Percentiles rank a stretch among this genome's conserved stretches.
Evolutionary conservation across 2,113 vertebrate genomes (phyloP).

Genomic region (Anguilla japonica): DNA sequence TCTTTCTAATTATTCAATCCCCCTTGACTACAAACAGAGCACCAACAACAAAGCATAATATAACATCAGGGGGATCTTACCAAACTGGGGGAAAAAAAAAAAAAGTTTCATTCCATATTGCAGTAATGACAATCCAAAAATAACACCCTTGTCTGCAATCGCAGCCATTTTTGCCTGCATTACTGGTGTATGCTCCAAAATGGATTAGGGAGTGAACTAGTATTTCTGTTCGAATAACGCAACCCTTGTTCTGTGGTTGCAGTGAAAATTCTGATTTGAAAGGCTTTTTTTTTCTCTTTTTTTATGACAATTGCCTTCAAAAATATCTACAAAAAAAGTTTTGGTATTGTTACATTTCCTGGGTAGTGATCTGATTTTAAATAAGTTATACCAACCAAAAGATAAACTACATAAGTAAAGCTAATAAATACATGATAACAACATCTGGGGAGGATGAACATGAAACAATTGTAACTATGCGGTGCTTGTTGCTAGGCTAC

Average conservation of each 20-base stretch:
- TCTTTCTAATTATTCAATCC: conserved; percentile 26
- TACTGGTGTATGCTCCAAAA: neutral
- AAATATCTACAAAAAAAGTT: too few relatives aligned
- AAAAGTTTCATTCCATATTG: neutral
- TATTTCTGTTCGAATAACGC: too few relatives aligned
- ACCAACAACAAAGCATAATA: neutral
- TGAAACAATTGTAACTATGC: neutral
- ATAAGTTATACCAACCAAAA: neutral
- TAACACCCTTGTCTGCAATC: neutral
- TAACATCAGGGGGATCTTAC: conserved; percentile 4
- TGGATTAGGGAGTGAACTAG: neutral
- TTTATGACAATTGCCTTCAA: too few relatives aligned
- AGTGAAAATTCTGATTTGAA: too few relatives aligned
- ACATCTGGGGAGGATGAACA: neutral
- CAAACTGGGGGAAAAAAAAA: neutral
- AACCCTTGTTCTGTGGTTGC: too few relatives aligned
- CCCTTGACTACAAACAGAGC: neutral
- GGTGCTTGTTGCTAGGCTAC: neutral
- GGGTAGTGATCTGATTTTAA: neutral
- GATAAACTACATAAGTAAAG: neutral
- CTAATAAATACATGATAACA: neutral
- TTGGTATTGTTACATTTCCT: neutral
- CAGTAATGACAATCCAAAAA: neutral
- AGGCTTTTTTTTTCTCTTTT: too few relatives aligned
- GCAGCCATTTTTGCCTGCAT: neutral